Evolutionary conservation across 2,888 invertebrate species (phyloP).

Genomic region (Microctonus aethiopoides): DNA sequence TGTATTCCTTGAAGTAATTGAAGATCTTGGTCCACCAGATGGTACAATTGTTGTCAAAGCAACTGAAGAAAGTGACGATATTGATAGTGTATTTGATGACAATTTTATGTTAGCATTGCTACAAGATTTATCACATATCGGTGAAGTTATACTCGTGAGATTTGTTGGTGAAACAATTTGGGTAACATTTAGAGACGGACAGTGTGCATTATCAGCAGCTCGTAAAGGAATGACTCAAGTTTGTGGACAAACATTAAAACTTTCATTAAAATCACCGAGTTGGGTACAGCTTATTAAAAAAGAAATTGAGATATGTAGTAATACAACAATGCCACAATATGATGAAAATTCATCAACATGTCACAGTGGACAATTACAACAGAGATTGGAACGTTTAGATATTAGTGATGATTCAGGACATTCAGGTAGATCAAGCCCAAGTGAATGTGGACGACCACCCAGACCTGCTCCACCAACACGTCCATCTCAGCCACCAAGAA

Average conservation of each 20-base stretch:
- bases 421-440: constrained; percentile 70
- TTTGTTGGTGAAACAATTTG: constrained; percentile 91
- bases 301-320: constrained; percentile 86
- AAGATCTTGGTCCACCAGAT: constrained; percentile 93
- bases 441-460: constrained; percentile 69
- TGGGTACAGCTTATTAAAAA: constrained; percentile 86
- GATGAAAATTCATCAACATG: constrained; percentile 56
- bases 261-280: constrained; percentile 84
- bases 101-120: constrained; percentile 82
- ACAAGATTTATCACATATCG: constrained; percentile 84
- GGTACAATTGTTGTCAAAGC: constrained; percentile 86
- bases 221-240: constrained; percentile 71
- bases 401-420: constrained; percentile 69
- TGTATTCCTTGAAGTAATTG: constrained; percentile 86
- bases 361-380: constrained; percentile 54
- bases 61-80: constrained; percentile 70
- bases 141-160: constrained; percentile 90
- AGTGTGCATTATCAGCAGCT: constrained; percentile 83
- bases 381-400: constrained; percentile 69
- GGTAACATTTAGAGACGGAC: constrained; percentile 92
- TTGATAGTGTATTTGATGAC: constrained; percentile 79
- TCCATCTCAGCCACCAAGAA: constrained; percentile 54
- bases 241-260: constrained; percentile 75
- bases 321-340: constrained; percentile 84
- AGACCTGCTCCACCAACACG: constrained; percentile 67